Evolutionary conservation across 1,140 invertebrate species (phyloP).

Genomic region (Polyergus mexicanus): DNA sequence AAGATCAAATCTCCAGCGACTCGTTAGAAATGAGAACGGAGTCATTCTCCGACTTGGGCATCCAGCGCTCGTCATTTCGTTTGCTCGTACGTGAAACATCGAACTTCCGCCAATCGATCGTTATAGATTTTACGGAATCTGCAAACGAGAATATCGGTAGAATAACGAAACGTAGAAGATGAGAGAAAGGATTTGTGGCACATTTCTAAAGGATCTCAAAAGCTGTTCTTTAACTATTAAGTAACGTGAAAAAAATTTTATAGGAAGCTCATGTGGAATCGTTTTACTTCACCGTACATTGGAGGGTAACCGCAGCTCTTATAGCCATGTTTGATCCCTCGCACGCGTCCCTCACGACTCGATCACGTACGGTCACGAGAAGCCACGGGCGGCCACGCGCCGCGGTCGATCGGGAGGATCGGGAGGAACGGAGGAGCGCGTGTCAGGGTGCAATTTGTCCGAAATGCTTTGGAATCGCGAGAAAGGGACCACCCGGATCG

Average conservation of each 20-base stretch:
- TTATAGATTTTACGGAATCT: conserved; percentile 3
- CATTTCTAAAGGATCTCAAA: background rate
- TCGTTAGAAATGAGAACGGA: conserved; percentile 61
- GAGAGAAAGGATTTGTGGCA: background rate
- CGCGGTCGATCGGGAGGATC: conserved; percentile 23
- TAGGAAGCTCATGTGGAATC: background rate
- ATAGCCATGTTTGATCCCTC: conserved; percentile 49
- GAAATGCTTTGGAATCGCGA: conserved; percentile 68
- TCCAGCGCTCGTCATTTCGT: conserved; percentile 16
- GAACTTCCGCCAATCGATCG: background rate
- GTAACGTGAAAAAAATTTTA: background rate
- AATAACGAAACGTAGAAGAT: background rate
- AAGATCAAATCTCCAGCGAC: conserved; percentile 53
- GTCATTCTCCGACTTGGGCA: conserved; percentile 19
- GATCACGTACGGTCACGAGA: conserved; percentile 53
- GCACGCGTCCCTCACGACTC: conserved; percentile 50
- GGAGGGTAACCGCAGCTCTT: conserved; percentile 50
- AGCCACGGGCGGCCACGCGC: conserved; percentile 56
- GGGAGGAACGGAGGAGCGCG: conserved; percentile 48
- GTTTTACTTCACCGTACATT: conserved; percentile 6
- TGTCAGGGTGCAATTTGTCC: conserved; percentile 72
- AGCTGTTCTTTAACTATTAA: background rate
- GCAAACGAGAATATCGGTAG: background rate
- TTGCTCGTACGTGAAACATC: background rate
- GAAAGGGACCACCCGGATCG: conserved; percentile 62